A percentile compares a stretch with the other conserved stretches of the same genome.
These are phyloP conservation scores for Huso huso DNA, from an alignment of 2,797 vertebrate genomes.

Conservation along the genomic window DNA sequence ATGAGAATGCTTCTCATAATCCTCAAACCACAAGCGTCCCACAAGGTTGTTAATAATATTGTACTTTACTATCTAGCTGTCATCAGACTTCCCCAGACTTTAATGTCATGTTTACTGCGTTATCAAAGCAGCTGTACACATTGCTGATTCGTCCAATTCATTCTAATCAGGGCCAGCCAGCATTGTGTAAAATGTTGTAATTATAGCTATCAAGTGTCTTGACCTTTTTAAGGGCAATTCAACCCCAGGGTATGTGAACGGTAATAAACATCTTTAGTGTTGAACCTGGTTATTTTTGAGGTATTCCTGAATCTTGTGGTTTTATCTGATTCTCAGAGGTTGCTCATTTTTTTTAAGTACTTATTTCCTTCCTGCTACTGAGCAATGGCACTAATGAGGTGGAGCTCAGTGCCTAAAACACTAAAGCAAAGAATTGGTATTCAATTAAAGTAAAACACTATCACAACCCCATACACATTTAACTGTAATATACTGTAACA, in stretches of 20 bases:
- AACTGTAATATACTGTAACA: too few relatives aligned
- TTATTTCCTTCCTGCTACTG: constrained; percentile 28
- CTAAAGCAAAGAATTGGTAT: too few relatives aligned
- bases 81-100: constrained; percentile 2
- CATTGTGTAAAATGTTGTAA: constrained; percentile 12
- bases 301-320: constrained; percentile 25
- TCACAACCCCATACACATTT: too few relatives aligned
- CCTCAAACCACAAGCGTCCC: constrained; percentile 16
- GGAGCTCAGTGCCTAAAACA: too few relatives aligned
- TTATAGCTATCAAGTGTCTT: constrained; percentile 16
- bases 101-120: constrained; percentile 8
- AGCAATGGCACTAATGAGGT: constrained; percentile 21
- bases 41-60: constrained; percentile 19
- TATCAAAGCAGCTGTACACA: constrained; percentile 4
- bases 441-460: too few relatives aligned
- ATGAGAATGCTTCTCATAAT: constrained; percentile 14
- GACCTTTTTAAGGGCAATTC: constrained; percentile 25
- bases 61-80: constrained; percentile 15
- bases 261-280: constrained; percentile 7
- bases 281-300: constrained; percentile 31
- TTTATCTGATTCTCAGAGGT: constrained; percentile 28
- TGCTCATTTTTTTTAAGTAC: constrained; percentile 35
- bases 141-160: constrained; percentile 2
- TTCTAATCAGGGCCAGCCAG: constrained; percentile 9
- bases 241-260: constrained; percentile 21